A percentile compares a stretch with the other conserved stretches of the same genome.
phyloP scores from a whole-genome alignment of 2,888 invertebrate genomes.

The Drosophila dives region DNA sequence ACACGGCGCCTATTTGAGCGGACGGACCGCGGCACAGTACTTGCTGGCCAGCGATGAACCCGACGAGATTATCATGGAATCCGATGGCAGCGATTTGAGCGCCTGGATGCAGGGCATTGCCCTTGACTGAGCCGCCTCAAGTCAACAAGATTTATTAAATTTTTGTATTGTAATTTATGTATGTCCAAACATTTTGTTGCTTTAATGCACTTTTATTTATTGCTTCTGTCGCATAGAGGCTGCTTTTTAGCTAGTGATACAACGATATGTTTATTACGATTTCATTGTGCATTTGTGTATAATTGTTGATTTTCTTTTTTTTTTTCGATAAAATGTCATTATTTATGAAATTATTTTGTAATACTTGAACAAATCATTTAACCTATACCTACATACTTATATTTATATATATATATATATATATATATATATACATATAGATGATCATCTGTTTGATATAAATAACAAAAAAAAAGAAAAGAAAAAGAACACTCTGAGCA shows the following conservation, averaged over 20 bases:
- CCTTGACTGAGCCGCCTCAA: conserved; percentile 86
- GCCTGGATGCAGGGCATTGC: conserved; percentile 96
- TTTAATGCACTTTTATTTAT: conserved; percentile 32
- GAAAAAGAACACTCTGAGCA: conserved; percentile 35
- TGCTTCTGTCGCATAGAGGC: conserved; percentile 20
- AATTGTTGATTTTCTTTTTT: conserved; percentile 17
- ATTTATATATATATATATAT: background rate
- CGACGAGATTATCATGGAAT: conserved; percentile 89
- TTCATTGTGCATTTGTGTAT: conserved; percentile 62
- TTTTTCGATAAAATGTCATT: conserved; percentile 18
- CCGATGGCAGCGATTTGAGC: conserved; percentile 92
- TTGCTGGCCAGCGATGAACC: conserved; percentile 88
- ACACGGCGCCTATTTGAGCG: conserved; percentile 96
- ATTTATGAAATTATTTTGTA: conserved; percentile 39
- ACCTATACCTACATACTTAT: conserved; percentile 2
- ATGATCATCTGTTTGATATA: background rate
- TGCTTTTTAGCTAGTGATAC: conserved; percentile 67
- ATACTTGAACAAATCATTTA: conserved; percentile 24
- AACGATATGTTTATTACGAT: conserved; percentile 41
- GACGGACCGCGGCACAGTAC: conserved; percentile 92
- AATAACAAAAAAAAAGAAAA: background rate
- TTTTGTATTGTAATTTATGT: conserved; percentile 68
- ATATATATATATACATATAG: background rate
- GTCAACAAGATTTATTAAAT: conserved; percentile 26
- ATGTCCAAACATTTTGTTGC: conserved; percentile 19